Evolutionary conservation across 2,888 invertebrate genomes (phyloP), one percentile per base, ranked within the genome.

Genomic region (Alsophila aescularia): DNA sequence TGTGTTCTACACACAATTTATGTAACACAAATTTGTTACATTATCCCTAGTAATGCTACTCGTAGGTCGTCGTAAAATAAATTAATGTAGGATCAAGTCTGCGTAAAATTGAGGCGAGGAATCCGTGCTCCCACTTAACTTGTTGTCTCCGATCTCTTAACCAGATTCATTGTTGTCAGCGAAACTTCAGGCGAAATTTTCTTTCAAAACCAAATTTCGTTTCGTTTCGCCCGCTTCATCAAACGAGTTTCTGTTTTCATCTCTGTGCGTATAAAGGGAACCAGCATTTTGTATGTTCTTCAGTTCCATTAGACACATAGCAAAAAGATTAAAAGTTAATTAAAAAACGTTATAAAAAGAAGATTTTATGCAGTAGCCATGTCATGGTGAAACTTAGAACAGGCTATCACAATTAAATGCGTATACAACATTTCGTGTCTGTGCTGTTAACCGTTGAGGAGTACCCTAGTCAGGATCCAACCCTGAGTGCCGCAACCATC

Each of bases 101-200:
- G 52, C 45, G 52, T 45, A 52, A 52, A 52, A 52, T 52, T 52
- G 40, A 52, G 45, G 52, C 52, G 16, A 40, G 24, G 40, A 52
- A 35, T 40, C 44, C 24, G 34, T 34, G 40, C 45, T 39, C 45
- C 39, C 52, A 15, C 43, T 51, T 45, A 34, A 48, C 48, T 53
- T 53, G 48, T 53, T 53, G 53, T 53, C 53, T 53, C 53, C 53
- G 42, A 48, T 48, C 42, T 37, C 42, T 42, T 53, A 48, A 42
- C 48, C 47, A 43, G 47, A 53, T 53, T 48, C 47, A 53, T 53
- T 53, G 40, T 39, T 42, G 53, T 42, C 42, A 37, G 37, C 24
- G 14, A 42, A 53, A 53, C 31, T 42, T 42, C 15, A 31, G 41
- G 9, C 36, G 47, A 15, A 35, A 35, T 41, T 44, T 53, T 47